These are phyloP conservation scores for Gobiocypris rarus DNA, from an alignment of 2,113 vertebrate genomes.

Conservation along the genomic window DNA sequence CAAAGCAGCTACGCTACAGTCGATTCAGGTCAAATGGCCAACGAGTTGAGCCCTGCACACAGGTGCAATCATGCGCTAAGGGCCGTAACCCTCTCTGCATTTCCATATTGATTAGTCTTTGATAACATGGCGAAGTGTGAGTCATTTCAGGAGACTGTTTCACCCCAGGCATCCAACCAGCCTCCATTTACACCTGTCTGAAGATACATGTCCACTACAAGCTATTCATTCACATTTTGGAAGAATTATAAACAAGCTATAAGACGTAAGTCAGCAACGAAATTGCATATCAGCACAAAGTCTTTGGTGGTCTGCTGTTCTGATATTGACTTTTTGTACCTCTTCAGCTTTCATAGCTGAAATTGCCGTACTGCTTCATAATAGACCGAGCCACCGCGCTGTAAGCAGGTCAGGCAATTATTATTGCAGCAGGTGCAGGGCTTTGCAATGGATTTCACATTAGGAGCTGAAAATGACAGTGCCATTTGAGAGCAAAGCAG, in stretches of 20 bases:
- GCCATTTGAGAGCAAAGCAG: conserved; percentile 14
- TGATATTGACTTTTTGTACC: conserved; percentile 52
- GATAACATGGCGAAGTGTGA: conserved; percentile 60
- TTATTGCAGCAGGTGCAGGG: conserved; percentile 56
- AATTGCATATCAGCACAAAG: conserved; percentile 59
- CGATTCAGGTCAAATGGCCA: conserved; percentile 65
- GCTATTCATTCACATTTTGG: conserved; percentile 55
- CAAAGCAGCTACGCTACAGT: conserved; percentile 70
- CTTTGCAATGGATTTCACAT: conserved; percentile 58
- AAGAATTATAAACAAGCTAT: conserved; percentile 64
- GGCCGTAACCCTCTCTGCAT: conserved; percentile 64
- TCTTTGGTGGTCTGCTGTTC: conserved; percentile 53
- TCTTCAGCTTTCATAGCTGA: conserved; percentile 57
- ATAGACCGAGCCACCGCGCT: conserved; percentile 58
- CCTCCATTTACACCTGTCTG: conserved; percentile 44
- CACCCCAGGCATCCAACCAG: background rate
- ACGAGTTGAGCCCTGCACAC: conserved; percentile 59
- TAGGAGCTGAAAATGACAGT: conserved; percentile 30
- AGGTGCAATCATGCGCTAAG: conserved; percentile 59
- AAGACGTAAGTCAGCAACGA: conserved; percentile 52
- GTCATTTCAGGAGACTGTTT: conserved; percentile 58
- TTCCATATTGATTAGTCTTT: conserved; percentile 66
- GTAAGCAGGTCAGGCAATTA: conserved; percentile 72
- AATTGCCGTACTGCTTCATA: conserved; percentile 62
- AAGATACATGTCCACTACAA: conserved; percentile 48